Base-by-base conservation (phyloP, 1,140 invertebrate genomes). In the Lasioglossum albipes region DNA sequence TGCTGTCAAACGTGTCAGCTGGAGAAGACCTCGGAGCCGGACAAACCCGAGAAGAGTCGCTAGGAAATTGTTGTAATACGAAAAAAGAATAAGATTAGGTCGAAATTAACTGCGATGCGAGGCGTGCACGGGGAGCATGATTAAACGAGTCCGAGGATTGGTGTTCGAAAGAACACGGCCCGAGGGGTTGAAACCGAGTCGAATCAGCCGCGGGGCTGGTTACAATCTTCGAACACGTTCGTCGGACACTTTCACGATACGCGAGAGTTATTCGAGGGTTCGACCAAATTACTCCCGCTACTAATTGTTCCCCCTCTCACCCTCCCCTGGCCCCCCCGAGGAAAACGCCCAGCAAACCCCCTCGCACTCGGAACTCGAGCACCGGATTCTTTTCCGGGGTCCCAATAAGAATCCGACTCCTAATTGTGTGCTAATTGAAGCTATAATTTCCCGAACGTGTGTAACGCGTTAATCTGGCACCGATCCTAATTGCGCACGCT, bases 1-100 rank as follows among this genome's bases (percentile, higher is more conserved):
- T 98, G 97, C 90, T 98, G 97, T 93, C 95, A 96, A 86, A 96
- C 97, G 72, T 98, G 97, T 89, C 91, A 49, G 80, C 74, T 89
- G 91, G 75, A 61, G 45, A 2, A 64, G 36, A 74, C n/a, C 22
- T 57, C 45, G 75, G 45, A 49, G 13, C 2, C 45, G 45, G 45
- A 49, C 9, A 49, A 49, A 12, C 45, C 45, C 45, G 45, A 49
- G 45, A 49, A 49, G 45, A 49, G 45, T 49, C 65, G 71, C 64
- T 73, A 64, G 61, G 18, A 64, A 82, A 59, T 59, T 59, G 7
- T 74, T 79, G 80, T 82, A 64, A 66, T 49, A 54, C 12, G 10
- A 69, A 72, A 68, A 41, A 68, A n/a, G n/a, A 72, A 77, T 49
- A 71, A 73, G 13, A 72, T 74, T 42, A 74, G 31, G 59, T 45